phyloP scores from a whole-genome alignment of 2,797 vertebrate species.

The Bovichtus diacanthus region DNA sequence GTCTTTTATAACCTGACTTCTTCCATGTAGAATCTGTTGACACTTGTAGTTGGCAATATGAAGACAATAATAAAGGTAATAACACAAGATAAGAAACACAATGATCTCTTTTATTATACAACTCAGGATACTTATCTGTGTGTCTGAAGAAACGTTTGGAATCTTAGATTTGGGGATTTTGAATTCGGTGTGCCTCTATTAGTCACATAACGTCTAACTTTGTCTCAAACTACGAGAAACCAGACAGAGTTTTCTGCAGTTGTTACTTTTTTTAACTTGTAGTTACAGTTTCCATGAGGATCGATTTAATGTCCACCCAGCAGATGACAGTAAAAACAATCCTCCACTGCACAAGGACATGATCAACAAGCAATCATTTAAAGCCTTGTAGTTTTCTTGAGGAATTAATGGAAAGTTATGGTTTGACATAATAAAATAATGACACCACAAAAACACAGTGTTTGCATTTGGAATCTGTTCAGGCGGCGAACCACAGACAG shows the following conservation, averaged over 20 bases:
- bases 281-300: background rate
- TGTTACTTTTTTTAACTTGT: no score
- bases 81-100: conserved; percentile 3
- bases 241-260: background rate
- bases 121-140: background rate
- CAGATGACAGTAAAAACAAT: background rate
- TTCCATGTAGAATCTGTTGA: background rate
- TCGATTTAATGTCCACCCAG: background rate
- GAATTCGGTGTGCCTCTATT: background rate
- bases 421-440: background rate
- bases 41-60: conserved; percentile 1
- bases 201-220: background rate
- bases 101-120: background rate
- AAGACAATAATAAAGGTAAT: background rate
- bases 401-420: background rate
- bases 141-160: background rate
- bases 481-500: background rate
- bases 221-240: background rate
- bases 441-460: background rate
- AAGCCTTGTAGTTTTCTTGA: background rate
- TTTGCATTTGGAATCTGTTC: background rate
- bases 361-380: background rate
- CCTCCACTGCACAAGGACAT: background rate
- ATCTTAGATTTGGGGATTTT: background rate
- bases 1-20: background rate